Percentiles rank a stretch among this genome's conserved stretches.
phyloP scores from a whole-genome alignment of 92 coral and sea anemone species.

The Anthopleura xanthogrammica region DNA sequence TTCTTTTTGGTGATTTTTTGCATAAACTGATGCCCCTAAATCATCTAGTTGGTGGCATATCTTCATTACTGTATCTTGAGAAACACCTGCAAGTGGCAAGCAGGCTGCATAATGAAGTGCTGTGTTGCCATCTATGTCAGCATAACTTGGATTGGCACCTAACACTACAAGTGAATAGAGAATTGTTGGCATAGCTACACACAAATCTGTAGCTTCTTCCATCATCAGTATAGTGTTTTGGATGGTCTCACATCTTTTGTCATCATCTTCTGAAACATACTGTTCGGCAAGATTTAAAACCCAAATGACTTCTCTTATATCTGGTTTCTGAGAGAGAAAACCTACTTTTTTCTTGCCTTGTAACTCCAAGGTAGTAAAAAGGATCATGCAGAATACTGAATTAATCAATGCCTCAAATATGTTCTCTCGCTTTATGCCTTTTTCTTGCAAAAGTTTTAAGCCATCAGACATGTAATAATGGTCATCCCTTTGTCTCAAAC shows the following conservation, averaged over 20 bases:
- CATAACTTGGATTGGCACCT: not conserved
- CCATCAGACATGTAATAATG: not conserved
- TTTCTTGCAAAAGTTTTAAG: not conserved
- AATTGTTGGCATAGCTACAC: not conserved
- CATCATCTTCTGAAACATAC: not conserved
- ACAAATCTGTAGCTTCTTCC: not conserved
- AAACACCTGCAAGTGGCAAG: not conserved
- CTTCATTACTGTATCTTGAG: not conserved
- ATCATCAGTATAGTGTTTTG: not conserved
- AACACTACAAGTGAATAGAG: not conserved
- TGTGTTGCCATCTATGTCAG: not conserved
- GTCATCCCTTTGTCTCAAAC: not conserved
- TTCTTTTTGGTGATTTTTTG: conserved; percentile 1
- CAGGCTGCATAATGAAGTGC: conserved; percentile 2
- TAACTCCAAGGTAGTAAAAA: not conserved
- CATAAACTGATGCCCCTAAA: not conserved
- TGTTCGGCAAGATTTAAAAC: not conserved
- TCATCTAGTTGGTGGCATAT: not conserved
- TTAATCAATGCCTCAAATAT: not conserved
- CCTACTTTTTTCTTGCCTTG: not conserved
- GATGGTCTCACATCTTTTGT: not conserved
- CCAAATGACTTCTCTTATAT: not conserved
- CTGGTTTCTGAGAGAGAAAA: not conserved
- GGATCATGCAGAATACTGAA: not conserved
- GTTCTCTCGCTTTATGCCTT: not conserved